Evolutionary conservation across 2,797 vertebrate species (phyloP).

Genomic region (Dendrocincla fuliginosa): DNA sequence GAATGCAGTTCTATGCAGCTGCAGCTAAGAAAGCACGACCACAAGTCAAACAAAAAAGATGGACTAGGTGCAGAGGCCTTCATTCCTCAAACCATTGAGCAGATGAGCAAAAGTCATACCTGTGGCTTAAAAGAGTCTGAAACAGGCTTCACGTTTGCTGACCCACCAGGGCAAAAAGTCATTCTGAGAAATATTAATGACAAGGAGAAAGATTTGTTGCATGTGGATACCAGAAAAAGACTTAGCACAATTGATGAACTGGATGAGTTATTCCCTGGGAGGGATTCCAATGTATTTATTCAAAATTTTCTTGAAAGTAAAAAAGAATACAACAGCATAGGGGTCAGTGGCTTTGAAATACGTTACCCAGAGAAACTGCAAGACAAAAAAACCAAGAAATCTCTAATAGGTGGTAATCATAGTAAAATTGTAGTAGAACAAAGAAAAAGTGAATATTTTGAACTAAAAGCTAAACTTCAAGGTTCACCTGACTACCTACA

Average conservation of each 20-base stretch:
- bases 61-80: conserved; percentile 90
- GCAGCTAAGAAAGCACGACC: conserved; percentile 89
- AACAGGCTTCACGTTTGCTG: conserved; percentile 87
- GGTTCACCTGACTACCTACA: conserved; percentile 98
- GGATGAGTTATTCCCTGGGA: conserved; percentile 93
- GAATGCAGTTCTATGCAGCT: conserved; percentile 94
- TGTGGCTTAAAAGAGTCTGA: conserved; percentile 94
- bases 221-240: conserved; percentile 92
- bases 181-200: conserved; percentile 88
- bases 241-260: conserved; percentile 98
- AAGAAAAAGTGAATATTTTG: conserved; percentile 97
- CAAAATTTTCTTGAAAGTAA: conserved; percentile 96
- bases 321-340: conserved; percentile 98
- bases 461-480: conserved; percentile 98
- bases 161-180: conserved; percentile 92
- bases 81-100: conserved; percentile 98
- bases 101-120: conserved; percentile 95
- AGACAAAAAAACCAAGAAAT: conserved; percentile 96
- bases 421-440: conserved; percentile 98
- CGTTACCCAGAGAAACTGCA: conserved; percentile 95
- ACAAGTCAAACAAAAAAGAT: conserved; percentile 90
- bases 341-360: conserved; percentile 96
- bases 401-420: conserved; percentile 96
- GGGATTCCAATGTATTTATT: conserved; percentile 95
- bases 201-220: conserved; percentile 91